A percentile compares a stretch with the other conserved stretches of the same genome.
These are phyloP conservation scores for Pantherophis vulpinus DNA, from an alignment of 2,797 vertebrate genomes.

Conservation along the genomic window DNA sequence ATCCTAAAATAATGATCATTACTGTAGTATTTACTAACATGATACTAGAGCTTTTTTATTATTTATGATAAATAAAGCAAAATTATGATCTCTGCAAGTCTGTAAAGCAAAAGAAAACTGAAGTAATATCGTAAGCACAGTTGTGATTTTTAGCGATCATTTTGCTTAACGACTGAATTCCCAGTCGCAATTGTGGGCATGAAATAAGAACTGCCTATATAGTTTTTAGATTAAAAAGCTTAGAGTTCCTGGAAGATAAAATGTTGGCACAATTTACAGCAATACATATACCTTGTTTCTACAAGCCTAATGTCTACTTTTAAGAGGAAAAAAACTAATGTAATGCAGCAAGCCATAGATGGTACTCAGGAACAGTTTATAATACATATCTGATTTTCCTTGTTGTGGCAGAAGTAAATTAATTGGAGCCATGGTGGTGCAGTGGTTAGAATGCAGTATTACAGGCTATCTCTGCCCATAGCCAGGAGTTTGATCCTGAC, in stretches of 20 bases:
- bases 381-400: constrained; percentile 43
- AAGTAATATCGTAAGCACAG: not conserved
- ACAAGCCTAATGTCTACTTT: not conserved
- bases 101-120: not conserved
- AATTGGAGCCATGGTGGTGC: constrained; percentile 39
- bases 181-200: not conserved
- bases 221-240: not conserved
- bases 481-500: not conserved
- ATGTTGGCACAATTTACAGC: constrained; percentile 18
- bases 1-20: not conserved
- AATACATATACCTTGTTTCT: not conserved
- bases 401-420: constrained; percentile 55
- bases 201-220: not conserved
- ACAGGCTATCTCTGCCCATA: not conserved
- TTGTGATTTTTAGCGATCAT: not conserved
- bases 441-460: not conserved
- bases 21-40: not conserved
- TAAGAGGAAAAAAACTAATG: not conserved
- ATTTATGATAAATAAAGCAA: not conserved
- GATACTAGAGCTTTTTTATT: not conserved
- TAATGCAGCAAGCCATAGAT: constrained; percentile 9
- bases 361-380: constrained; percentile 40
- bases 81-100: not conserved
- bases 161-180: not conserved
- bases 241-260: not conserved